Percentiles rank a stretch among this genome's conserved stretches.
Evolutionary conservation across 2,113 vertebrate species (phyloP).

Genomic region (Apus apus): DNA sequence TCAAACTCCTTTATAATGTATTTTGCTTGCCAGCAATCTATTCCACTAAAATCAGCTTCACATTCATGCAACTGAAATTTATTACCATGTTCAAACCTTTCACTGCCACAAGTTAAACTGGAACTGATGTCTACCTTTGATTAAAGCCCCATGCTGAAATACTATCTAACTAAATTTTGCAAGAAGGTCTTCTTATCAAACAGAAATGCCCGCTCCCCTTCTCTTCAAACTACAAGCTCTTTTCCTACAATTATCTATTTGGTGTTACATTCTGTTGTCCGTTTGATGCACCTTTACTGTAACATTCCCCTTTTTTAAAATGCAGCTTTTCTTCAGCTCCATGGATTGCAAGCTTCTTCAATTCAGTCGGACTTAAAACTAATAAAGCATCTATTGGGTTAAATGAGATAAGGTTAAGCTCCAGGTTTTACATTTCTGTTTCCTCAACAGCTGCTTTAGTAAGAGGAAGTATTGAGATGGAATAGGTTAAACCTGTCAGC

Average conservation of each 20-base stretch:
- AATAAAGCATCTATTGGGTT: neutral
- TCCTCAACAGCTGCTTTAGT: neutral
- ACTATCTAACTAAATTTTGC: neutral
- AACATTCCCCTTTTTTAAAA: neutral
- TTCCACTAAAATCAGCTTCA: neutral
- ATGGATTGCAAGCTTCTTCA: neutral
- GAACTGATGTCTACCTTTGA: neutral
- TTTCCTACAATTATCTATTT: neutral
- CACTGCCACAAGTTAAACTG: neutral
- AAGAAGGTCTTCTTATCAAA: neutral
- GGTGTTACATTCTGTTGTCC: neutral
- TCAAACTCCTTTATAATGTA: neutral
- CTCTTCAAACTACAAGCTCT: neutral
- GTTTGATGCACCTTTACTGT: neutral
- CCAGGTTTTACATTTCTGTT: neutral
- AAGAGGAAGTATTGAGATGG: neutral
- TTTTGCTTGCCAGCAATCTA: neutral
- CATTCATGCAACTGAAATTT: neutral
- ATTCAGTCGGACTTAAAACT: neutral
- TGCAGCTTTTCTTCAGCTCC: neutral
- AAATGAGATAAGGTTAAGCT: neutral
- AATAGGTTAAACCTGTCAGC: neutral
- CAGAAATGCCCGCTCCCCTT: neutral
- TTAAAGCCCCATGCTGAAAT: neutral
- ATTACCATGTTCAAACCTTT: neutral